phyloP scores from a whole-genome alignment of 2,888 invertebrate species.

The Octodonta nipae region DNA sequence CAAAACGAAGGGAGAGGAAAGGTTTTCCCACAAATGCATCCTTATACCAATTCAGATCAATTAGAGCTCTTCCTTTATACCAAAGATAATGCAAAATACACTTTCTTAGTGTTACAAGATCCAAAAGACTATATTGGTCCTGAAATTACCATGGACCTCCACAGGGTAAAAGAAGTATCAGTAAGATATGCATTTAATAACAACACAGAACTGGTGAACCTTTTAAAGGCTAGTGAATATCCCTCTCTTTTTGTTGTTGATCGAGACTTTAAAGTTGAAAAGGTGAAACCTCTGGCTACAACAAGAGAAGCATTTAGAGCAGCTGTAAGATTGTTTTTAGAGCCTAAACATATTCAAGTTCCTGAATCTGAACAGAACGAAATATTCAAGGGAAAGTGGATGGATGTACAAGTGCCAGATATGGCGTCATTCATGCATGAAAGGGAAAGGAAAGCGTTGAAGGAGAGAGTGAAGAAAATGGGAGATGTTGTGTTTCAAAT shows the following conservation, averaged over 20 bases:
- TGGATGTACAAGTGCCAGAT: slow-evolving; percentile 24
- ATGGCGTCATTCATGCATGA: slow-evolving; percentile 22
- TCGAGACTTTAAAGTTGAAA: slow-evolving; percentile 23
- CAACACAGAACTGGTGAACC: slow-evolving; percentile 39
- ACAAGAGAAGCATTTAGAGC: slow-evolving; percentile 28
- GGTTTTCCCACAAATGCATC: slow-evolving; percentile 53
- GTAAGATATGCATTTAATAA: slow-evolving; percentile 43
- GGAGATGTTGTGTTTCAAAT: slow-evolving; percentile 61
- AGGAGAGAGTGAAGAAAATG: slow-evolving; percentile 29
- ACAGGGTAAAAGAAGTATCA: slow-evolving; percentile 42
- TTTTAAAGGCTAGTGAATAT: slow-evolving; percentile 37
- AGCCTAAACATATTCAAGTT: slow-evolving; percentile 26
- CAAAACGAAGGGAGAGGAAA: slow-evolving; percentile 46
- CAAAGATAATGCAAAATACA: slow-evolving; percentile 39
- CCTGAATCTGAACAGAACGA: slow-evolving; percentile 5
- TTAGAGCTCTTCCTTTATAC: slow-evolving; percentile 36
- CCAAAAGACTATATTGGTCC: slow-evolving; percentile 47
- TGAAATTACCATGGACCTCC: slow-evolving; percentile 53
- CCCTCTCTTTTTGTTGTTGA: slow-evolving; percentile 44
- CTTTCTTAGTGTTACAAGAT: slow-evolving; percentile 54
- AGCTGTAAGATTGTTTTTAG: slow-evolving; percentile 42
- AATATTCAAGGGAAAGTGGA: slow-evolving; percentile 21
- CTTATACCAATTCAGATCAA: slow-evolving; percentile 37
- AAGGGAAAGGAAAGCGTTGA: slow-evolving; percentile 24
- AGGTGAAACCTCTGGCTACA: slow-evolving; percentile 8